Evolutionary conservation across 2,113 vertebrate species (phyloP).

Genomic region (Oncorhynchus kisutch): DNA sequence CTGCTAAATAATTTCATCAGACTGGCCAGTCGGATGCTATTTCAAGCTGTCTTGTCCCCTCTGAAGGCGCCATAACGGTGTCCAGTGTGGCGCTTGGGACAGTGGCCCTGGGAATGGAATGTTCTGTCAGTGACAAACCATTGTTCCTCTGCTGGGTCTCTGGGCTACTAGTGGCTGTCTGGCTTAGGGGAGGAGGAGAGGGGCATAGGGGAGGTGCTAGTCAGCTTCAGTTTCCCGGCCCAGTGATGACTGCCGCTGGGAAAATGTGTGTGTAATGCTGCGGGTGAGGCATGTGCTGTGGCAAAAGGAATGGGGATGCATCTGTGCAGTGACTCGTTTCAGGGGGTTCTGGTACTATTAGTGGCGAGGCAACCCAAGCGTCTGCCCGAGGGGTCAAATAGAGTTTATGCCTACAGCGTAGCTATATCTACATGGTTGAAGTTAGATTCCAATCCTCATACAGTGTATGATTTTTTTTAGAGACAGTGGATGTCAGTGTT

Average conservation of each 20-base stretch:
- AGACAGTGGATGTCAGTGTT: no score
- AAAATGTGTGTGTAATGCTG: not conserved
- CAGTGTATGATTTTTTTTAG: no score
- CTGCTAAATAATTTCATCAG: not conserved
- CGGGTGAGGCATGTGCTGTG: not conserved
- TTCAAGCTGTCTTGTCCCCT: not conserved
- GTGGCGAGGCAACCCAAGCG: not conserved
- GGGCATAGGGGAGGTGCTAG: not conserved
- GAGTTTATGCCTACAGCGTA: not conserved
- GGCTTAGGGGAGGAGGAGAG: not conserved
- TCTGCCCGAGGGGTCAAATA: not conserved
- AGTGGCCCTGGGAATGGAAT: slow-evolving; percentile 11
- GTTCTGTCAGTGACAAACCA: not conserved
- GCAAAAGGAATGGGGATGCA: not conserved
- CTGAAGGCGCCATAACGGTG: not conserved
- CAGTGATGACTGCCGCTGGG: not conserved
- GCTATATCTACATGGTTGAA: no score
- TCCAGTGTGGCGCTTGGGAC: not conserved
- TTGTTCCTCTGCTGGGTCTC: not conserved
- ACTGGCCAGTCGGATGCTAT: not conserved
- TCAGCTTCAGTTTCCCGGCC: not conserved
- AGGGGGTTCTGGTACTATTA: not conserved
- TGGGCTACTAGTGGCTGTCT: not conserved
- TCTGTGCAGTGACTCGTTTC: not conserved
- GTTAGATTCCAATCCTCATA: no score